Conservation (phyloP, 2,888 invertebrate species). For the Lagria hirta region DNA sequence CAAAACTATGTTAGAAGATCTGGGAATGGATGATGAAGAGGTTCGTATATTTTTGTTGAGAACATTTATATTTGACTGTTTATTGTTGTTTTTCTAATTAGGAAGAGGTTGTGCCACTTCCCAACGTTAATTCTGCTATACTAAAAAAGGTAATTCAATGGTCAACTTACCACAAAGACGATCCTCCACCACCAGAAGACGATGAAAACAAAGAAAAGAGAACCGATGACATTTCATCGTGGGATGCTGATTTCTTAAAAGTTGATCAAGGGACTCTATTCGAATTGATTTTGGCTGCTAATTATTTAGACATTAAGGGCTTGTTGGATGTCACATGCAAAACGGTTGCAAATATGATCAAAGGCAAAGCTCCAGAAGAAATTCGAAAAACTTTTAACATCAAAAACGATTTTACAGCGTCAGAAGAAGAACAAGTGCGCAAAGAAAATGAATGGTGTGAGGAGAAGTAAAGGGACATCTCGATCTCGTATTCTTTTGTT, state of each 20-base stretch:
- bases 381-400: conserved; percentile 97
- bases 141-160: conserved; percentile 91
- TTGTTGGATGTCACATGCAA: conserved; percentile 97
- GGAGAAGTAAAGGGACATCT: conserved; percentile 67
- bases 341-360: conserved; percentile 98
- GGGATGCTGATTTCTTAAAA: conserved; percentile 99
- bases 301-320: conserved; percentile 95
- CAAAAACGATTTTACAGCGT: conserved; percentile 93
- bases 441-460: conserved; percentile 96
- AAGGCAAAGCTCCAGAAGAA: conserved; percentile 96
- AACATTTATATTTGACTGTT: no score
- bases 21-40: conserved; percentile 88
- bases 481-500: not conserved
- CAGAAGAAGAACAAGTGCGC: conserved; percentile 97
- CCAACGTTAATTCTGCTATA: conserved; percentile 97
- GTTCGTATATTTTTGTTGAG: no score
- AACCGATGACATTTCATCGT: conserved; percentile 98
- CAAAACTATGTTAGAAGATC: conserved; percentile 96
- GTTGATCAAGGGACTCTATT: conserved; percentile 97
- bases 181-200: conserved; percentile 93
- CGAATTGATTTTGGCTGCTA: conserved; percentile 94
- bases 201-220: conserved; percentile 97
- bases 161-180: conserved; percentile 93
- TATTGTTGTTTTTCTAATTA: no score
- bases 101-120: conserved; percentile 94